Conservation (phyloP, 1,140 invertebrate genomes). For the Latrodectus geometricus region DNA sequence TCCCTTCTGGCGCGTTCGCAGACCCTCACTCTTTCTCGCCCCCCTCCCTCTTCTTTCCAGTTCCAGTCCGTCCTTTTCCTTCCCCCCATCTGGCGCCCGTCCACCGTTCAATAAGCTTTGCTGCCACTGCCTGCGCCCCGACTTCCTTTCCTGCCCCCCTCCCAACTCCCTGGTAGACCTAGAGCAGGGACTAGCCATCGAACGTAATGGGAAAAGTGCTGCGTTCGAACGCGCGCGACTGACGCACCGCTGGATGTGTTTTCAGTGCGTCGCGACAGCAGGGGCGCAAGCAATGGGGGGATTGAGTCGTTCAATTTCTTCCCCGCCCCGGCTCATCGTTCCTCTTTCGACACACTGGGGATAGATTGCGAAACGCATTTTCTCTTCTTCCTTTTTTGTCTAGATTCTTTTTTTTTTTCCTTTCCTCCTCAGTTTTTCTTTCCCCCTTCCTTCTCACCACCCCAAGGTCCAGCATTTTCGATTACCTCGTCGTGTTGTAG, state of each 20-base stretch:
- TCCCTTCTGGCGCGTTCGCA: conserved; percentile 61
- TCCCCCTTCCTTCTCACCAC: conserved; percentile 1
- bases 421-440: conserved; percentile 5
- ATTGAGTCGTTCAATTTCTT: too few relatives aligned
- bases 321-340: not conserved
- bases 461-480: conserved; percentile 9
- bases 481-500: not conserved
- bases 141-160: not conserved
- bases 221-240: conserved; percentile 18
- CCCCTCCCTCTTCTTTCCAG: not conserved
- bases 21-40: conserved; percentile 9
- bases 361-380: conserved; percentile 29
- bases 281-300: not conserved
- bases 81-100: conserved; percentile 44
- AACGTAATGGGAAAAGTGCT: conserved; percentile 28
- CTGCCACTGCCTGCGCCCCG: not conserved
- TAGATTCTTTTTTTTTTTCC: not conserved
- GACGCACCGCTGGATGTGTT: conserved; percentile 11
- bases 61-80: not conserved
- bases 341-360: conserved; percentile 13
- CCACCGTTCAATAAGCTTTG: conserved; percentile 53
- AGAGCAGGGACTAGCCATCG: conserved; percentile 6
- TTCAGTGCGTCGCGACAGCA: conserved; percentile 10
- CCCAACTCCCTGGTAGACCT: conserved; percentile 15
- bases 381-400: not conserved